phyloP scores from a whole-genome alignment of 1,140 invertebrate species.

The Atta texana region DNA sequence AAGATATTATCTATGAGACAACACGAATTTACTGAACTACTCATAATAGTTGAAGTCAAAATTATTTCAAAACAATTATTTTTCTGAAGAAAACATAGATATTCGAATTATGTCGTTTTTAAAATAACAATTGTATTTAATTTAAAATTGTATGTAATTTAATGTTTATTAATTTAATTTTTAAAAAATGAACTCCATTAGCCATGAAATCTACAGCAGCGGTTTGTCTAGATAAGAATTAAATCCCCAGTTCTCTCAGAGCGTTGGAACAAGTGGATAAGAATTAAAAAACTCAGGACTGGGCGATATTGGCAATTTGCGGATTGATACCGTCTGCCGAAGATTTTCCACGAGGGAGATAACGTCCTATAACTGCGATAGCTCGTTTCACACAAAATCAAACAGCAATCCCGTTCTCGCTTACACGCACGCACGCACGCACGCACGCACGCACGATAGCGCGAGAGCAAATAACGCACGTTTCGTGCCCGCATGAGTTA shows the following conservation, averaged over 20 bases:
- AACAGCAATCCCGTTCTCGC: slow-evolving; percentile 21
- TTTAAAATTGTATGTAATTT: background rate
- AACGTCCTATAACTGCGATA: slow-evolving; percentile 19
- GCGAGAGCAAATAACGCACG: slow-evolving; percentile 38
- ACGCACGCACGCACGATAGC: slow-evolving; percentile 31
- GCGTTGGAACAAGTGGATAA: background rate
- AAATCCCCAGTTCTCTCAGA: background rate
- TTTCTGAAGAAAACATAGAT: background rate
- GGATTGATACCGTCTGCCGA: background rate
- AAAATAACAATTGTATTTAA: background rate
- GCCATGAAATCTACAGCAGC: background rate
- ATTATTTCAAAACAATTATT: background rate
- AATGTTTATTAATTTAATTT: background rate
- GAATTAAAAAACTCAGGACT: background rate
- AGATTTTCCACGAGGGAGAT: slow-evolving; percentile 28
- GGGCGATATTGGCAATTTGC: slow-evolving; percentile 35
- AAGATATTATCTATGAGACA: slow-evolving; percentile 8
- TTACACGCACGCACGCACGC: slow-evolving; percentile 23
- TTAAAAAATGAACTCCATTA: background rate
- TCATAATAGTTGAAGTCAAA: background rate
- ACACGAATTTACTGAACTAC: background rate
- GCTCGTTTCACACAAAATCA: slow-evolving; percentile 29
- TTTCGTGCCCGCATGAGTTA: slow-evolving; percentile 66
- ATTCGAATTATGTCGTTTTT: background rate
- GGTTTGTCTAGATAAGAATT: background rate